Evolutionary conservation across 2,113 vertebrate genomes (phyloP).

Genomic region (Nannospalax galili): DNA sequence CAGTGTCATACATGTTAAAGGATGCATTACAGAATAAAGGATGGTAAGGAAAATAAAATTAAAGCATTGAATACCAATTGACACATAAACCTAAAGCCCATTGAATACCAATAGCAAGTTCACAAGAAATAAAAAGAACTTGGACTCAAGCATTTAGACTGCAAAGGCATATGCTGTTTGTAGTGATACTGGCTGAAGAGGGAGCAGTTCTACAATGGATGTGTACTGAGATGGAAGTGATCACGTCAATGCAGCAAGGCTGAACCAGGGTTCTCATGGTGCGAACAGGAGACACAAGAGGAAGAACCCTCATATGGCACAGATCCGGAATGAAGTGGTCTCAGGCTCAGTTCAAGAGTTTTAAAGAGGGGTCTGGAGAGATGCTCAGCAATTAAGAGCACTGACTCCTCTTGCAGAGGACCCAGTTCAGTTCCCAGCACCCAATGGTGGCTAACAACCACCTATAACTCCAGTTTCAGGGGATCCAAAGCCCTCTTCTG

Average conservation of each 20-base stretch:
- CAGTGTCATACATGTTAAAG: not conserved
- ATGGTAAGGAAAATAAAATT: not conserved
- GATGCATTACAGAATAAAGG: not conserved
- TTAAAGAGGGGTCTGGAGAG: too few relatives aligned
- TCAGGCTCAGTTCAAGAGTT: not conserved
- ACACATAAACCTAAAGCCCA: not conserved
- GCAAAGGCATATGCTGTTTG: not conserved
- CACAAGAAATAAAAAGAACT: conserved; percentile 12
- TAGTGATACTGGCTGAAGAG: not conserved
- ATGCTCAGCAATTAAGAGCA: too few relatives aligned
- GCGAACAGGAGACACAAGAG: not conserved
- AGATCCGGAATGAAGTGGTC: not conserved
- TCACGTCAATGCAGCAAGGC: not conserved
- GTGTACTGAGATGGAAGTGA: too few relatives aligned
- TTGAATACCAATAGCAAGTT: not conserved
- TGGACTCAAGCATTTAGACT: not conserved
- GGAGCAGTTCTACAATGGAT: not conserved
- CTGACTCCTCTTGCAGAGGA: too few relatives aligned
- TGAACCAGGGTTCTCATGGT: not conserved
- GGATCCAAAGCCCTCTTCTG: too few relatives aligned
- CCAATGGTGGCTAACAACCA: too few relatives aligned
- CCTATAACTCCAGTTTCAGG: too few relatives aligned
- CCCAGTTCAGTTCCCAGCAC: too few relatives aligned
- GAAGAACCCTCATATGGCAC: not conserved
- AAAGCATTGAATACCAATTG: not conserved